Evolutionary conservation across 1,140 invertebrate species (phyloP).

Genomic region (Wiebesia pumilae): DNA sequence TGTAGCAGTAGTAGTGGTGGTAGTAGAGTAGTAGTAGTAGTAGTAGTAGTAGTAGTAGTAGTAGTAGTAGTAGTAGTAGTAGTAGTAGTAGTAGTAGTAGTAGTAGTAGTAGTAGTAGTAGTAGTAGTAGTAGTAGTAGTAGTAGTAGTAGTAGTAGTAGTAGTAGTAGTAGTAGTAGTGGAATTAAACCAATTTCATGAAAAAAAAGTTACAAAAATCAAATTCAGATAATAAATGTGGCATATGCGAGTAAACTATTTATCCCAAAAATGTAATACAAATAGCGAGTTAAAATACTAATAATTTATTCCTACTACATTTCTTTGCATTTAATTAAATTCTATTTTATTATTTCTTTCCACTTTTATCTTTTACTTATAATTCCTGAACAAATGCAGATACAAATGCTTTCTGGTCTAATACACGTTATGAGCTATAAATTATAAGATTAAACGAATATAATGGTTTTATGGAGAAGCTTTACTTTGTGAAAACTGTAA

Average conservation of each 20-base stretch:
- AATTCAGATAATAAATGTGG: background rate
- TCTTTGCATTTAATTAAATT: too few species aligned
- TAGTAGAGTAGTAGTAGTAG: too few species aligned
- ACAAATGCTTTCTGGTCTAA: too few species aligned
- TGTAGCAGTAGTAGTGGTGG: too few species aligned
- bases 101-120: too few species aligned
- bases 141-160: too few species aligned
- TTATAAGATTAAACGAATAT: background rate
- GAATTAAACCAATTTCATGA: background rate
- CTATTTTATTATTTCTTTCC: background rate
- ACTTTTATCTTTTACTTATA: background rate
- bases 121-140: too few species aligned
- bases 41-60: too few species aligned
- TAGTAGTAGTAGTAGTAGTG: background rate
- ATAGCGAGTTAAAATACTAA: background rate
- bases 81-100: too few species aligned
- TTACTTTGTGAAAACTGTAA: background rate
- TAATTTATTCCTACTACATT: background rate
- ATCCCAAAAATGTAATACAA: background rate
- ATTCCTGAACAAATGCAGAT: background rate
- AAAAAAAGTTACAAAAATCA: background rate
- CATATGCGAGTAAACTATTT: background rate
- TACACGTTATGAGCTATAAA: background rate
- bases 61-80: too few species aligned
- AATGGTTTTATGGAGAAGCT: background rate